Base-by-base conservation (phyloP, 1,140 invertebrate genomes). In the Ceratina japonica region DNA sequence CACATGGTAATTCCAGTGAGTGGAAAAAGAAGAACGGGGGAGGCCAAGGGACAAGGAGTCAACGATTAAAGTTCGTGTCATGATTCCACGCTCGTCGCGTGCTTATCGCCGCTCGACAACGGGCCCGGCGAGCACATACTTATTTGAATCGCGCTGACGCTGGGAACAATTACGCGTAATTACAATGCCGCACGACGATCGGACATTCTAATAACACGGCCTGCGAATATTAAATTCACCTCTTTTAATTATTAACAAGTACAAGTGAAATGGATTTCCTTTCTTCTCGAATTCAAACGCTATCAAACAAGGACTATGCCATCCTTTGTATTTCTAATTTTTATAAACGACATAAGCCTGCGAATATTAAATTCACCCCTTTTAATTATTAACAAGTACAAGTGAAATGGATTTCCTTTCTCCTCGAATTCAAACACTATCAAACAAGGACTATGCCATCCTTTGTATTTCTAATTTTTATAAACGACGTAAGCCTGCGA, bases 121-220 rank as follows among this genome's bases (percentile, higher is more conserved):
- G 78, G 4, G 4, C 27, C 27, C 27, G 27, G 27, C 27, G 27
- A 31, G 27, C 4, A 31, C 27, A 31, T 31, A 31, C 27, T 31
- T 31, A 31, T 31, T 31, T 31, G 27, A 31, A 31, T 79, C 58
- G 61, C 22, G 56, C 52, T 71, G 74, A 83, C 81, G 73, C 51
- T 74, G 73, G 4, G 78, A 83, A 85, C 83, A 84, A 84, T 85
- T 84, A 84, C 76, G 77, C 76, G 81, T 85, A 85, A 85, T 85
- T 85, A 76, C 80, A 73, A 79, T 74, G 82, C 83, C 78, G 83
- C 75, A 85, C 80, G 72, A 71, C 83, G 80, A 82, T 84, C 77
- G 31, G 77, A 83, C 71, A 63, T 84, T 83, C 75, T 83, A 83
- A 72, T 65, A 80, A 66, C 80, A 65, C 37, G 24, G 44, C 31